A percentile compares a stretch with the other conserved stretches of the same genome.
These are phyloP conservation scores for Blennius ocellaris DNA, from an alignment of 2,113 vertebrate species.

Conservation along the genomic window DNA sequence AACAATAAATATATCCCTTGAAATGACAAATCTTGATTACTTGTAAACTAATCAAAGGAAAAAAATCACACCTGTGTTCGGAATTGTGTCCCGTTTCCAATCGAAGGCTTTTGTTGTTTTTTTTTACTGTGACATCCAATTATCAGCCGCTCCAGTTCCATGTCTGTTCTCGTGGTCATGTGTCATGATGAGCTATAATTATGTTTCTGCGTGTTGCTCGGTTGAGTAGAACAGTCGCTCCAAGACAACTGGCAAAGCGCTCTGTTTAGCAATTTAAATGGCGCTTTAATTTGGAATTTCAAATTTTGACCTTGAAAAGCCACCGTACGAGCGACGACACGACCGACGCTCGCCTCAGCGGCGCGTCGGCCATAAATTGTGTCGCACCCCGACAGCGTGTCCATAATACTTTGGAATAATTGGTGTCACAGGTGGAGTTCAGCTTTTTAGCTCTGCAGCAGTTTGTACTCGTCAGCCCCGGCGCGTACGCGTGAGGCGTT, in stretches of 20 bases:
- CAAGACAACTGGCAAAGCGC: conserved; percentile 10
- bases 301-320: conserved; percentile 44
- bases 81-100: background rate
- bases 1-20: conserved; percentile 2
- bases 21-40: conserved; percentile 3
- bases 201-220: background rate
- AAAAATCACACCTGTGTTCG: background rate
- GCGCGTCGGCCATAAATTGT: conserved; percentile 16
- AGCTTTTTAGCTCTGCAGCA: conserved; percentile 25
- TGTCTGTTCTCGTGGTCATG: background rate
- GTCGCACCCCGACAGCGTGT: background rate
- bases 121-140: background rate
- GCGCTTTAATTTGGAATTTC: conserved; percentile 10
- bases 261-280: conserved; percentile 29
- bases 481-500: background rate
- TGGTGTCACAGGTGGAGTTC: conserved; percentile 34
- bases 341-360: conserved; percentile 3
- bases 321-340: conserved; percentile 3
- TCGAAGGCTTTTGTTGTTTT: too few species aligned
- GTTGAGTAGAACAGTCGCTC: background rate
- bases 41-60: too few species aligned
- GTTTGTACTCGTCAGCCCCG: conserved; percentile 1
- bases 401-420: conserved; percentile 21
- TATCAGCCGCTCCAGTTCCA: background rate
- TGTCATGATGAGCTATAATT: background rate